phyloP scores from a whole-genome alignment of 2,113 vertebrate species.

The Pica pica region DNA sequence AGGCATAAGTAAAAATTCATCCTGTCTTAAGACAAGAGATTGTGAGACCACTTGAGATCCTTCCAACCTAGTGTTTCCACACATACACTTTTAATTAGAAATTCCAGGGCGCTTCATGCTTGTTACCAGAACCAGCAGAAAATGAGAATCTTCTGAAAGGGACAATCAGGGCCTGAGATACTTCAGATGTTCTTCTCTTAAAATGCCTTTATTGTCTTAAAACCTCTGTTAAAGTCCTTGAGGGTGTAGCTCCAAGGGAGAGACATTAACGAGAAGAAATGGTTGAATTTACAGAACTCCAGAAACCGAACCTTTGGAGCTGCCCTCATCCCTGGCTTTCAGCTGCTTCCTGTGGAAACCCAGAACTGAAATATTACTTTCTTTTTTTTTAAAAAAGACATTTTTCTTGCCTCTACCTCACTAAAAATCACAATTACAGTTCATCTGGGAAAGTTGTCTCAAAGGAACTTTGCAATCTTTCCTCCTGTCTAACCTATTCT shows the following conservation, averaged over 20 bases:
- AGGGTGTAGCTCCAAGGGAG: not conserved
- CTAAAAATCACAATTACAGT: not conserved
- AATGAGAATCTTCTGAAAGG: not conserved
- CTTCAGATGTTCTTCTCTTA: not conserved
- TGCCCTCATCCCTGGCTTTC: not conserved
- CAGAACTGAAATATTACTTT: not conserved
- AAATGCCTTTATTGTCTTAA: not conserved
- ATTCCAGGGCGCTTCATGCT: not conserved
- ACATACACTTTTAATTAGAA: not conserved
- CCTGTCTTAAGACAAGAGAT: not conserved
- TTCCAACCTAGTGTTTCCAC: not conserved
- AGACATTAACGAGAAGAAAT: not conserved
- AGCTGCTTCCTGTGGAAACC: not conserved
- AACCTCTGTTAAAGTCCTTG: not conserved
- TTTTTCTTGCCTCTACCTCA: not conserved
- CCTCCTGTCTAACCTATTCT: not conserved
- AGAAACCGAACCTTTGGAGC: not conserved
- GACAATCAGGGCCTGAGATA: not conserved
- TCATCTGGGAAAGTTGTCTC: not conserved
- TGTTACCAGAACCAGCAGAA: not conserved
- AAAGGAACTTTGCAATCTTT: not conserved
- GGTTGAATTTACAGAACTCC: not conserved
- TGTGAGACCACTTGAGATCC: not conserved
- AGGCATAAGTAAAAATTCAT: not conserved
- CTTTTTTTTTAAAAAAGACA: not conserved